A percentile compares a stretch with the other conserved stretches of the same genome.
These are phyloP conservation scores for Doryteuthis pealeii DNA, from an alignment of 1,140 invertebrate genomes.

Conservation along the genomic window DNA sequence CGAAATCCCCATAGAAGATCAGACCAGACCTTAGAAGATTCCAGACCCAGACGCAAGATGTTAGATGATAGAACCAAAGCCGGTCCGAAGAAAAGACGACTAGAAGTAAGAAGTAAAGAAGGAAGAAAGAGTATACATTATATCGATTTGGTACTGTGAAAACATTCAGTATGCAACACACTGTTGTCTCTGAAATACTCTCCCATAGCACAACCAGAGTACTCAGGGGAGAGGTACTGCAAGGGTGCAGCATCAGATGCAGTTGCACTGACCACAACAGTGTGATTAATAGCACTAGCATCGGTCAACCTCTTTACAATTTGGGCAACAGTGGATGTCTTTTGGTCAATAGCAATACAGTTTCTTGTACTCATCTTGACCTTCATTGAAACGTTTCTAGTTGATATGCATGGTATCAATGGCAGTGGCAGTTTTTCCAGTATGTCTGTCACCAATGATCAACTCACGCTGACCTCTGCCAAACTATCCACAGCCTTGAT, in stretches of 20 bases:
- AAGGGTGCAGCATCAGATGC: conserved; percentile 99
- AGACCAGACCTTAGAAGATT: too few species aligned
- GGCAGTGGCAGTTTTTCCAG: conserved; percentile 98
- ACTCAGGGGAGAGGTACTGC: conserved; percentile 98
- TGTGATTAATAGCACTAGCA: conserved; percentile 92
- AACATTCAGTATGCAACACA: too few species aligned
- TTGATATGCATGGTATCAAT: conserved; percentile 99
- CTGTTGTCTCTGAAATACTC: conserved; percentile 99
- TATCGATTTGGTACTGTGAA: too few species aligned
- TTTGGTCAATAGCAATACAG: conserved; percentile 99
- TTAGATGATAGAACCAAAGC: too few species aligned
- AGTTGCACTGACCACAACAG: conserved; percentile 97
- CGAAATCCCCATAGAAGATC: too few species aligned
- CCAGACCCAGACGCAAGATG: too few species aligned
- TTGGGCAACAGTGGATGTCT: conserved; percentile 98
- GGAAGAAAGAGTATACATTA: too few species aligned
- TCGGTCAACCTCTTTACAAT: conserved; percentile 97
- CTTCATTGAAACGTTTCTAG: conserved; percentile 98
- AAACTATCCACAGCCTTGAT: conserved; percentile 97
- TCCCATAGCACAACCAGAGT: conserved; percentile 99
- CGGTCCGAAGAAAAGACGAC: too few species aligned
- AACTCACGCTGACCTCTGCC: conserved; percentile 99
- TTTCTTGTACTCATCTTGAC: conserved; percentile 96
- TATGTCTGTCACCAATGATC: conserved; percentile 99
- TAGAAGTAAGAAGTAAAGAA: too few species aligned